Evolutionary conservation across 1,140 invertebrate genomes (phyloP), one percentile per base, ranked within the genome.

Genomic region (Meteorus sp.): DNA sequence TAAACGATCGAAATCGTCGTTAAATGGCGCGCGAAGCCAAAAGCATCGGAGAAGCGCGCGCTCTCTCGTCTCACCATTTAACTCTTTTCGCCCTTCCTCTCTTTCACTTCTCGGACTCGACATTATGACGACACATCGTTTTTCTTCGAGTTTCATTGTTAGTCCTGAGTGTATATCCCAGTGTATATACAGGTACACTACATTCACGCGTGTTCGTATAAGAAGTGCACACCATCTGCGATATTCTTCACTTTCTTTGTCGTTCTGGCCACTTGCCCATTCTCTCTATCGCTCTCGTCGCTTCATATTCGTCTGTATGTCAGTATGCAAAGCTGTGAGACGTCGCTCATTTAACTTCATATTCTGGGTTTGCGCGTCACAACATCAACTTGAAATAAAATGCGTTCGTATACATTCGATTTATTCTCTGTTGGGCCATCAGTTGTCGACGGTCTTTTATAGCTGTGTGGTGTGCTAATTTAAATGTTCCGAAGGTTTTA

Each of bases 1-100:
- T 77, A 78, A 78, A 78, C 75, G 76, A 78, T 77, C 73, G 75
- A 76, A 76, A 78, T 77, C 71, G 75, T 76, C 76, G 73, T 78
- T 77, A 78, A 78, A 75, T 69, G 71, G 64, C 75, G 69, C 66
- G 67, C 59, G 66, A 74, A 58, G 31, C 33, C 47, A 11, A 27
- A 27, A 59, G 53, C 39, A 33, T 58, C 47, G 22, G 35, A 72
- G 72, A 70, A 66, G 64, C 69, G 61, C 65, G 62, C 64, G 56
- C 59, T 58, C 47, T 17, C 44, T 37, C 50, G 35, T 52, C 41
- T 35, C 35, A 29, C 50, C 53, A 11, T 43, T 43, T 50, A 31
- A 39, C 62, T 59, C 9, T 54, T 19, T 59, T 17, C 22, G 33
- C 41, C 37, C 20, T 41, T 52, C 13, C 37, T 56, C 51, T 62